phyloP scores from a whole-genome alignment of 2,113 vertebrate genomes.

The Bubo blakistoni region DNA sequence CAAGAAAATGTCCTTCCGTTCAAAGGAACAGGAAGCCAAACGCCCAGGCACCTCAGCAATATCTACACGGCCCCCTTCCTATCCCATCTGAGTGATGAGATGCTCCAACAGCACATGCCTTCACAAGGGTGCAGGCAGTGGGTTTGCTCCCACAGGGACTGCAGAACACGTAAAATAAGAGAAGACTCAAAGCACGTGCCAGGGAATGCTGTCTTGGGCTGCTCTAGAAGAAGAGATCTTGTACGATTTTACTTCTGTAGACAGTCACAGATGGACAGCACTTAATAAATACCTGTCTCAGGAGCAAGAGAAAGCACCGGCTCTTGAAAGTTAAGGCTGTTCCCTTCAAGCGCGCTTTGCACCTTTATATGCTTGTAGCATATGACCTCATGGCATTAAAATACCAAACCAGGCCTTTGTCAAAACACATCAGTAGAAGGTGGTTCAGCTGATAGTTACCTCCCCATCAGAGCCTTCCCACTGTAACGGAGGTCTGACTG shows the following conservation, averaged over 20 bases:
- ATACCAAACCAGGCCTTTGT: not conserved
- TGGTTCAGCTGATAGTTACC: not conserved
- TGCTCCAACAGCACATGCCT: not conserved
- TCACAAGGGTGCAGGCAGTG: not conserved
- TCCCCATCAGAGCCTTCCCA: not conserved
- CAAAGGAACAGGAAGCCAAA: not conserved
- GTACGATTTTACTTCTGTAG: not conserved
- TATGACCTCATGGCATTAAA: not conserved
- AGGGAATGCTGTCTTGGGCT: not conserved
- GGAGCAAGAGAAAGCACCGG: not conserved
- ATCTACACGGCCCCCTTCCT: rapidly evolving
- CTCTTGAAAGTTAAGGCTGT: not conserved
- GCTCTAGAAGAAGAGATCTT: not conserved
- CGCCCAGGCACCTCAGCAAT: rapidly evolving
- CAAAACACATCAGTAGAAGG: not conserved
- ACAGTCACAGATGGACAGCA: not conserved
- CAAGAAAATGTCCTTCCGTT: rapidly evolving
- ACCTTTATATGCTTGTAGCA: not conserved
- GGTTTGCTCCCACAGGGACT: too few relatives aligned
- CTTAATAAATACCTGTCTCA: not conserved
- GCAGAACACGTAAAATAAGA: not conserved
- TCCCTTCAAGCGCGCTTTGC: not conserved
- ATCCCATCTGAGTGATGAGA: not conserved
- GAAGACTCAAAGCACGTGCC: not conserved
- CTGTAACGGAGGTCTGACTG: not conserved